Percentiles rank a stretch among this genome's conserved stretches.
These are phyloP conservation scores for Cerceris rybyensis DNA, from an alignment of 2,888 invertebrate genomes.

Conservation along the genomic window DNA sequence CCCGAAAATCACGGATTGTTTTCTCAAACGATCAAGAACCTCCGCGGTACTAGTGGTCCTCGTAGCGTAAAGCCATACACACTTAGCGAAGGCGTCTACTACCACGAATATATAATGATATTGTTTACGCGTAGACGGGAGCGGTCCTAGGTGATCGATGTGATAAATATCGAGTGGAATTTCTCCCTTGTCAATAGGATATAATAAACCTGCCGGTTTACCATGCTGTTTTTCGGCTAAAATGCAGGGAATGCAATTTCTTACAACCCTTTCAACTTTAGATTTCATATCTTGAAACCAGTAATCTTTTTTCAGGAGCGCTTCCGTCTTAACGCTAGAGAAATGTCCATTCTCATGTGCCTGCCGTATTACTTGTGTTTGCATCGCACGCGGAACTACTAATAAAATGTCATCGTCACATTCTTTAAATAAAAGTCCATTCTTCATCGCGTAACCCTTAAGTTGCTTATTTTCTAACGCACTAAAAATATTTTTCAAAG, in stretches of 20 bases:
- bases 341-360: slow-evolving; percentile 18
- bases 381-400: slow-evolving; percentile 11
- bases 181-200: slow-evolving; percentile 10
- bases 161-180: slow-evolving; percentile 16
- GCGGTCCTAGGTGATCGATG: slow-evolving; percentile 23
- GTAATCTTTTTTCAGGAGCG: slow-evolving; percentile 1
- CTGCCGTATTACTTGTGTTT: not conserved
- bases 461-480: not conserved
- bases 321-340: not conserved
- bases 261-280: not conserved
- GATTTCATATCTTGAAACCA: not conserved
- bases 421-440: slow-evolving; percentile 20
- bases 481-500: slow-evolving; percentile 1
- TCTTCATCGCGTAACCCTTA: slow-evolving; percentile 14
- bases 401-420: slow-evolving; percentile 10
- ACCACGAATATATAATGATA: slow-evolving; percentile 10
- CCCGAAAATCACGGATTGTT: slow-evolving; percentile 10
- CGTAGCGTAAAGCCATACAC: slow-evolving; percentile 14
- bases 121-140: slow-evolving; percentile 6
- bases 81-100: slow-evolving; percentile 12
- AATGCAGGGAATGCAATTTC: slow-evolving; percentile 14
- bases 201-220: slow-evolving; percentile 5
- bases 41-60: not conserved
- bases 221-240: slow-evolving; percentile 29
- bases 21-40: not conserved